Conservation (phyloP, 2,888 invertebrate species). For the Phengaris alcon region DNA sequence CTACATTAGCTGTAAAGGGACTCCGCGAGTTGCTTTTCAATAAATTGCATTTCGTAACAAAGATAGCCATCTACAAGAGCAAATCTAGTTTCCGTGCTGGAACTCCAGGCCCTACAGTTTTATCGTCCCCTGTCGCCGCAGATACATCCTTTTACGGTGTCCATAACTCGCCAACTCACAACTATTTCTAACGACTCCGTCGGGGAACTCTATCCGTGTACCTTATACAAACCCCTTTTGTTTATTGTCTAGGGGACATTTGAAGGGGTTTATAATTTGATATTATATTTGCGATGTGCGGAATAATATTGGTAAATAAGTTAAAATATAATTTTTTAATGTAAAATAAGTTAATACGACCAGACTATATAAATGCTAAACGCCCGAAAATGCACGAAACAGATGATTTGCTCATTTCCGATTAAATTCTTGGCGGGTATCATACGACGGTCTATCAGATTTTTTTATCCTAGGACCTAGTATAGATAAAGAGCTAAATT, state of each 20-base stretch:
- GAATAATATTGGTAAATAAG: background rate
- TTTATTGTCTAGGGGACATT: slow-evolving; percentile 33
- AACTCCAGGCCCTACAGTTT: slow-evolving; percentile 50
- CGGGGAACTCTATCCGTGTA: slow-evolving; percentile 38
- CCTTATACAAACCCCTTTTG: slow-evolving; percentile 36
- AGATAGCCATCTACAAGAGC: slow-evolving; percentile 42
- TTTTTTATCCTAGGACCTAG: background rate
- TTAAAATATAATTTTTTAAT: background rate
- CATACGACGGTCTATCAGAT: too few species aligned
- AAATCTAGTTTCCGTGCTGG: slow-evolving; percentile 56
- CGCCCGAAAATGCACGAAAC: too few species aligned
- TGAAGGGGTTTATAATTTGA: slow-evolving; percentile 20
- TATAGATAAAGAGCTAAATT: background rate
- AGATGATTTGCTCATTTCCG: too few species aligned
- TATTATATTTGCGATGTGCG: background rate
- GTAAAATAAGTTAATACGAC: too few species aligned
- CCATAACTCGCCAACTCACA: slow-evolving; percentile 58
- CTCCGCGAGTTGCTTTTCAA: background rate
- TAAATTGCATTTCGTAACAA: slow-evolving; percentile 31
- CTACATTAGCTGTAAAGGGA: slow-evolving; percentile 21
- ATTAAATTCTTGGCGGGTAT: too few species aligned
- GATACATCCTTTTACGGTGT: slow-evolving; percentile 63
- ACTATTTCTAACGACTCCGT: slow-evolving; percentile 51
- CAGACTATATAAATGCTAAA: too few species aligned
- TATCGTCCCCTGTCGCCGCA: slow-evolving; percentile 56